Conservation (phyloP, 2,888 invertebrate species). For the Lasioglossum villosulum region DNA sequence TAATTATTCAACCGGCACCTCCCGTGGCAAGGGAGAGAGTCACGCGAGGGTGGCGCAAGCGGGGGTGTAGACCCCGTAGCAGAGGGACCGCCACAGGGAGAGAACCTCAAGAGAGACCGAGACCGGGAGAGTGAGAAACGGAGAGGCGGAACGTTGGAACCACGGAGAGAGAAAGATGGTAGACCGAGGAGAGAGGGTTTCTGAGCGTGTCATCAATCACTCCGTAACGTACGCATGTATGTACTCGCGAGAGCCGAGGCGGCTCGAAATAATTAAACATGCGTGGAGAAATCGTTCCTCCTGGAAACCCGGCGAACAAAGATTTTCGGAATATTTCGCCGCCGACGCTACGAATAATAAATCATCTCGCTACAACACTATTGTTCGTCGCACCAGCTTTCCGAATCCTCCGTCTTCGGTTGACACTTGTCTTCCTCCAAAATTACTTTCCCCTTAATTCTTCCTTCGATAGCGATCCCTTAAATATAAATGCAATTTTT, state of each 20-base stretch:
- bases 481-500: no score
- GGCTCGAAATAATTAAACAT: slow-evolving; percentile 77
- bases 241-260: slow-evolving; percentile 68
- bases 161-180: slow-evolving; percentile 28
- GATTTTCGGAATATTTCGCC: slow-evolving; percentile 57
- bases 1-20: slow-evolving; percentile 84
- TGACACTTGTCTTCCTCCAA: background rate
- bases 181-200: slow-evolving; percentile 64
- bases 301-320: slow-evolving; percentile 54
- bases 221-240: slow-evolving; percentile 75
- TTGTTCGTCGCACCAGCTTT: slow-evolving; percentile 7
- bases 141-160: background rate
- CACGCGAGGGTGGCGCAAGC: slow-evolving; percentile 75
- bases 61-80: slow-evolving; percentile 46
- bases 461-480: background rate
- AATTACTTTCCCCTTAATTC: background rate
- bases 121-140: background rate
- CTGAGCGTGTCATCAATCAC: slow-evolving; percentile 81
- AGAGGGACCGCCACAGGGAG: slow-evolving; percentile 49
- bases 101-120: background rate
- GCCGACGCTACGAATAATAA: slow-evolving; percentile 46
- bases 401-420: background rate
- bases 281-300: slow-evolving; percentile 73
- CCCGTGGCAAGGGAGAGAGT: slow-evolving; percentile 77
- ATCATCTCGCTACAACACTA: slow-evolving; percentile 33